A percentile compares a stretch with the other conserved stretches of the same genome.
Conservation (phyloP, 2,113 vertebrate species). For the Anguilla japonica region DNA sequence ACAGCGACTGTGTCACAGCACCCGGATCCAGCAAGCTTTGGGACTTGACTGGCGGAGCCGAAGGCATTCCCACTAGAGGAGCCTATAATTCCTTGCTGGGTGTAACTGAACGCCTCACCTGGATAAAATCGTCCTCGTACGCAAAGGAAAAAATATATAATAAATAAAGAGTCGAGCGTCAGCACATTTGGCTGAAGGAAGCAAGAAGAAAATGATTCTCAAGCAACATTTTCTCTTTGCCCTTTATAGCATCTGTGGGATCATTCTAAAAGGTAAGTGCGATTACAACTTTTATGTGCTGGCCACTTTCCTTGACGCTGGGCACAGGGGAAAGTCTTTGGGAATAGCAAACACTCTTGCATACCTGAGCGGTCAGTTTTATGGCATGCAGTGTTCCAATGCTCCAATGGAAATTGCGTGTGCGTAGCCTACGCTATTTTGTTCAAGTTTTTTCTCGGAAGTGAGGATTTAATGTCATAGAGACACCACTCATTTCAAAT, state of each 20-base stretch:
- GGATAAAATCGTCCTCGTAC: slow-evolving; percentile 67
- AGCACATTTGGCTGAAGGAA: slow-evolving; percentile 49
- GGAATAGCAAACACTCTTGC: background rate
- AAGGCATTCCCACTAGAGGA: slow-evolving; percentile 50
- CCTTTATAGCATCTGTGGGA: slow-evolving; percentile 71
- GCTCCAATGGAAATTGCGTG: background rate
- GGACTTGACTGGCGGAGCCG: slow-evolving; percentile 45
- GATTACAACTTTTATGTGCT: slow-evolving; percentile 38
- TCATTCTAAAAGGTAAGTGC: slow-evolving; percentile 72
- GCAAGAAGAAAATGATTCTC: slow-evolving; percentile 71
- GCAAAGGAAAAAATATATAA: slow-evolving; percentile 39
- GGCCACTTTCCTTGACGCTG: slow-evolving; percentile 44
- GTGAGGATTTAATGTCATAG: background rate
- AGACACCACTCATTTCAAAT: background rate
- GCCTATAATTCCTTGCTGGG: slow-evolving; percentile 55
- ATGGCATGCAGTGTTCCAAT: background rate
- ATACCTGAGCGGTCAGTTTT: background rate
- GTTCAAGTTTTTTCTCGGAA: background rate
- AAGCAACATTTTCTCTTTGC: slow-evolving; percentile 70
- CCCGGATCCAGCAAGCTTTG: slow-evolving; percentile 54
- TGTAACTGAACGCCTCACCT: slow-evolving; percentile 61
- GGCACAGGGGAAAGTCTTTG: slow-evolving; percentile 53
- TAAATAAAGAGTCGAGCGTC: slow-evolving; percentile 48
- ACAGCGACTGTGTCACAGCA: slow-evolving; percentile 51
- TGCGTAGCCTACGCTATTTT: background rate